Evolutionary conservation across 23 tunicate species (phyloP).

Genomic region (Oikopleura vanhoeffeni): DNA sequence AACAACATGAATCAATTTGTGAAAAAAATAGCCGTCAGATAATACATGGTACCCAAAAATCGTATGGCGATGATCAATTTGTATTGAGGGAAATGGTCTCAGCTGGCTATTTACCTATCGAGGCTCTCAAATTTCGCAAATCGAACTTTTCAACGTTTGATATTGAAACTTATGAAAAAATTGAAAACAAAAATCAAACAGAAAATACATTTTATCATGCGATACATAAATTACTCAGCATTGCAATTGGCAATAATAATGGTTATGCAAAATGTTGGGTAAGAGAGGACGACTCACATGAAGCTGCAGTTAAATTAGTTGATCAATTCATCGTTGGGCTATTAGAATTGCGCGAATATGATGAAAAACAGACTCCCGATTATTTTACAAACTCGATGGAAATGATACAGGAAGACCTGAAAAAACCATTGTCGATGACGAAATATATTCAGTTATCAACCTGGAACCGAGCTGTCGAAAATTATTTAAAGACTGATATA

Average conservation of each 20-base stretch:
- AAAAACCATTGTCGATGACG: too few relatives aligned
- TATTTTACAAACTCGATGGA: background rate
- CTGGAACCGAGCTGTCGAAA: background rate
- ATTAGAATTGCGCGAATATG: background rate
- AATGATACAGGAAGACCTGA: background rate
- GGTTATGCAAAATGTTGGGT: background rate
- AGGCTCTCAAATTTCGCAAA: background rate
- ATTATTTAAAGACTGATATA: background rate
- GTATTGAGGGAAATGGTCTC: too few relatives aligned
- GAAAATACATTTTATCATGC: background rate
- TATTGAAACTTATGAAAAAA: background rate
- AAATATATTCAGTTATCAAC: too few relatives aligned
- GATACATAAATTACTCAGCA: background rate
- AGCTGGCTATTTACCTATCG: too few relatives aligned
- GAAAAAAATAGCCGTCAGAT: too few relatives aligned
- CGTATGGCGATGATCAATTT: too few relatives aligned
- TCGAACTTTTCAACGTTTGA: background rate
- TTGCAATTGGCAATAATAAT: background rate
- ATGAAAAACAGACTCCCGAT: background rate
- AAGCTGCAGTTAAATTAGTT: background rate
- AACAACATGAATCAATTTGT: too few relatives aligned
- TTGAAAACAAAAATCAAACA: too few relatives aligned
- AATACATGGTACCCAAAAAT: too few relatives aligned
- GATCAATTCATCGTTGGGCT: background rate
- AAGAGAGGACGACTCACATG: background rate